Base-by-base conservation (phyloP, 2,113 vertebrate species). In the Anhinga rufa region DNA sequence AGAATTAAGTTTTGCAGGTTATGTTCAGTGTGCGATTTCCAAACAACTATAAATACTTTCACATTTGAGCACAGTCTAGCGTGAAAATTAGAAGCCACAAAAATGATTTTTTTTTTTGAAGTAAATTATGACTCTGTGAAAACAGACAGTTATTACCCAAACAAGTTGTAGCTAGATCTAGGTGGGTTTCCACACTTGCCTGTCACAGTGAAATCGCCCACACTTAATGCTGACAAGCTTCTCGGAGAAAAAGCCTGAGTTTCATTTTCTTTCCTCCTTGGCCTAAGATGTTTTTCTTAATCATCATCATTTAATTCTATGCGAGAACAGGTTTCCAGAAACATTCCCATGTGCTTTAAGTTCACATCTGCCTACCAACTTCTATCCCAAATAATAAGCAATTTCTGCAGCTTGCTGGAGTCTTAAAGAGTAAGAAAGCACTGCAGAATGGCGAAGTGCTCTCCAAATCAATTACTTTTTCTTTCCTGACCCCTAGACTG, bases 141-240 rank as follows among this genome's bases (percentile, higher is more conserved):
- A 92, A 66, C 12, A 76, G 52, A n/a, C 60, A 82, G 76, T 70
- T 82, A 95, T 75, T 82, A 90, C 13, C 7, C 49, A 69, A 87
- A 79, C 92, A 92, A 96, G 91, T 66, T 80, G 36, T 48, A 93
- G 95, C 70, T 76, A 70, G 88, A 86, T 66, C 85, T 62, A 46
- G 42, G 40, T 91, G 80, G 36, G 66, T 91, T 95, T 87, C 62
- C n/a, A 87, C 69, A 58, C 36, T 61, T 75, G 58, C 28, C 36
- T 92, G 70, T 88, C 65, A 87, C 64, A 61, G 14, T 71, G 55
- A 83, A 88, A 88, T 52, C 82, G 52, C 60, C 60, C 52, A 78
- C n/a, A 66, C 40, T 71, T 75, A 64, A 82, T 34, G 65, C 40
- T 88, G 89, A 89, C 28, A 82, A 83, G 48, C 28, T 87, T 54